Conservation (phyloP, 64 coral and sea anemone species). For the Hydrozoanthus tunicans region DNA sequence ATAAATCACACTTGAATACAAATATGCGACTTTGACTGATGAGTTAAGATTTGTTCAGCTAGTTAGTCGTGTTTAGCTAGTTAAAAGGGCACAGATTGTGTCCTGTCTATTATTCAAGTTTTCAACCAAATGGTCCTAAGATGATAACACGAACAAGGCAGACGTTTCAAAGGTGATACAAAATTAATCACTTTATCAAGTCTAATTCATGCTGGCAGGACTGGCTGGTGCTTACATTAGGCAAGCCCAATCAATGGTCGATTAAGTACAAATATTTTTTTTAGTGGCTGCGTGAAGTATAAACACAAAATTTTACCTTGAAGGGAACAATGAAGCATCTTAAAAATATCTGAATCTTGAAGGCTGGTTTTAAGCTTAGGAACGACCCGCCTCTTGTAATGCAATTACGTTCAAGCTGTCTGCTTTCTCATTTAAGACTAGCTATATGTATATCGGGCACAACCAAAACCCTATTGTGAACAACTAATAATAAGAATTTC, state of each 20-base stretch:
- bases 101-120: background rate
- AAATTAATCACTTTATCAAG: slow-evolving; percentile 57
- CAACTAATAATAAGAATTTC: background rate
- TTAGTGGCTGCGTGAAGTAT: slow-evolving; percentile 14
- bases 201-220: slow-evolving; percentile 18
- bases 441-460: too few species aligned
- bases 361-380: background rate
- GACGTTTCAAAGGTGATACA: slow-evolving; percentile 34
- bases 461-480: background rate
- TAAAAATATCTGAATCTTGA: slow-evolving; percentile 1
- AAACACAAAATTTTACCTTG: slow-evolving; percentile 31
- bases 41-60: background rate
- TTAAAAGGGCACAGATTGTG: background rate
- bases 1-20: background rate
- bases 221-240: slow-evolving; percentile 50
- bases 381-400: background rate
- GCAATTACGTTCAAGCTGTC: background rate
- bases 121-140: background rate
- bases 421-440: background rate
- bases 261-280: slow-evolving; percentile 53
- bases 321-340: background rate
- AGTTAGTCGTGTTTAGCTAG: background rate
- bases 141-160: slow-evolving; percentile 20
- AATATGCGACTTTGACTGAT: background rate
- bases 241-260: slow-evolving; percentile 39